phyloP scores from a whole-genome alignment of 2,888 invertebrate species.

The Subacronicta megacephala region DNA sequence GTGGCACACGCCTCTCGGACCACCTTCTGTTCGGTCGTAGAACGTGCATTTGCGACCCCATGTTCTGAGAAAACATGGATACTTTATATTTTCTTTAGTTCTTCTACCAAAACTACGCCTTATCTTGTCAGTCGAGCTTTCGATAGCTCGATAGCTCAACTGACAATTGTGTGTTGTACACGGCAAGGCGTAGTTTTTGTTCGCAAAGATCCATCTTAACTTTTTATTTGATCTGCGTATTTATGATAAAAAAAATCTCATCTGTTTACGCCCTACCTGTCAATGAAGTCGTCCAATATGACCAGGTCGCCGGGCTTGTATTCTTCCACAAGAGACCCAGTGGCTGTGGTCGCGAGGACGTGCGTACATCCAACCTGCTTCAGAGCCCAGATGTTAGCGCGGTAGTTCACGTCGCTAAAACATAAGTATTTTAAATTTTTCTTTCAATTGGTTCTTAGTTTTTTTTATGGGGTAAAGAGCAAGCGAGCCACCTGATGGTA shows the following conservation, averaged over 20 bases:
- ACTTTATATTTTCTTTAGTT: too few relatives aligned
- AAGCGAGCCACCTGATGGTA: too few relatives aligned
- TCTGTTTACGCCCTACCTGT: slow-evolving; percentile 87
- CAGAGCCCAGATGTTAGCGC: slow-evolving; percentile 98
- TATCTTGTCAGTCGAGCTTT: too few relatives aligned
- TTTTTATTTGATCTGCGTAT: too few relatives aligned
- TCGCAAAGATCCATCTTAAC: too few relatives aligned
- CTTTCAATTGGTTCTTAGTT: too few relatives aligned
- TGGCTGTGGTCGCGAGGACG: slow-evolving; percentile 97
- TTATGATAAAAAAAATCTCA: too few relatives aligned
- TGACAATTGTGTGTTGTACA: too few relatives aligned
- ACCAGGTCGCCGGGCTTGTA: slow-evolving; percentile 97
- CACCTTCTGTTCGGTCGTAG: slow-evolving; percentile 92
- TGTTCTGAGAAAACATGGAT: slow-evolving; percentile 66
- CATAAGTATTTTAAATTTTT: neutral
- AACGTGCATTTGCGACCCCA: slow-evolving; percentile 92
- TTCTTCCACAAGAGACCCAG: slow-evolving; percentile 96
- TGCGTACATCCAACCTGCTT: slow-evolving; percentile 96
- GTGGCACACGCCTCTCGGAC: slow-evolving; percentile 95
- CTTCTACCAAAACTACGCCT: too few relatives aligned
- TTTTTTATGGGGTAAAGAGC: too few relatives aligned
- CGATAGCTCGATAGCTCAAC: too few relatives aligned
- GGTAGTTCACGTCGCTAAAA: slow-evolving; percentile 95
- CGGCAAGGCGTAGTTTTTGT: too few relatives aligned
- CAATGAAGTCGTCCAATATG: slow-evolving; percentile 96